Conservation (phyloP, 2,888 invertebrate species). For the Petrolisthes cinctipes region DNA sequence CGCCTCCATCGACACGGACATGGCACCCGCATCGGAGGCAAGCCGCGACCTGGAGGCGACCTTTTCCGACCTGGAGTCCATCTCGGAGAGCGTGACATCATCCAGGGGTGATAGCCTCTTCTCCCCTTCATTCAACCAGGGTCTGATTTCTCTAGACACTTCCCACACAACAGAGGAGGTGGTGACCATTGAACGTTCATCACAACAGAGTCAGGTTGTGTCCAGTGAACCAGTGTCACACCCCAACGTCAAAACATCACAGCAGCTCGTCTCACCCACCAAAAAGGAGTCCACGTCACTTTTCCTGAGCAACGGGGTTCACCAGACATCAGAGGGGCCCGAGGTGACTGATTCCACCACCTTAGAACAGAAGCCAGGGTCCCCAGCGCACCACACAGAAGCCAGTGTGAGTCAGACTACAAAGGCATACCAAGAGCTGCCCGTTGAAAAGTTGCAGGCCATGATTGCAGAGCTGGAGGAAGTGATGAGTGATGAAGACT, state of each 20-base stretch:
- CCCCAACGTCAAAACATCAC: slow-evolving; percentile 13
- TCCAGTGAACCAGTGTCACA: slow-evolving; percentile 36
- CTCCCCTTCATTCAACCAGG: slow-evolving; percentile 27
- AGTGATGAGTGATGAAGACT: slow-evolving; percentile 53
- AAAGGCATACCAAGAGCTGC: slow-evolving; percentile 36
- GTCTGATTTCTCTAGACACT: background rate
- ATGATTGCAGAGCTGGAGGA: slow-evolving; percentile 65
- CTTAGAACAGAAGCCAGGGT: too few relatives aligned
- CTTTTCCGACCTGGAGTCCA: slow-evolving; percentile 63
- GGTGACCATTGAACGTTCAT: slow-evolving; percentile 27
- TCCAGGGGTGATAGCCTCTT: slow-evolving; percentile 48
- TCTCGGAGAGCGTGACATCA: slow-evolving; percentile 56
- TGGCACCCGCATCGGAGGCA: slow-evolving; percentile 63
- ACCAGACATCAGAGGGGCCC: background rate
- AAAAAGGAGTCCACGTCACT: background rate
- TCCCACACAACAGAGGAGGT: slow-evolving; percentile 29
- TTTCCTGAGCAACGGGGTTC: background rate
- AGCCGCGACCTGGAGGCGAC: slow-evolving; percentile 63
- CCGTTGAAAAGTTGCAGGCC: slow-evolving; percentile 63
- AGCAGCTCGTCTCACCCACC: background rate
- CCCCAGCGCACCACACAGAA: background rate
- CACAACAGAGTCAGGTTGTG: slow-evolving; percentile 14
- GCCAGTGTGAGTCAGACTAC: background rate
- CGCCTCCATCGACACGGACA: slow-evolving; percentile 61
- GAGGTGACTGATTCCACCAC: background rate